Conservation (phyloP, 2,797 vertebrate genomes). For the Sarcophilus harrisii region DNA sequence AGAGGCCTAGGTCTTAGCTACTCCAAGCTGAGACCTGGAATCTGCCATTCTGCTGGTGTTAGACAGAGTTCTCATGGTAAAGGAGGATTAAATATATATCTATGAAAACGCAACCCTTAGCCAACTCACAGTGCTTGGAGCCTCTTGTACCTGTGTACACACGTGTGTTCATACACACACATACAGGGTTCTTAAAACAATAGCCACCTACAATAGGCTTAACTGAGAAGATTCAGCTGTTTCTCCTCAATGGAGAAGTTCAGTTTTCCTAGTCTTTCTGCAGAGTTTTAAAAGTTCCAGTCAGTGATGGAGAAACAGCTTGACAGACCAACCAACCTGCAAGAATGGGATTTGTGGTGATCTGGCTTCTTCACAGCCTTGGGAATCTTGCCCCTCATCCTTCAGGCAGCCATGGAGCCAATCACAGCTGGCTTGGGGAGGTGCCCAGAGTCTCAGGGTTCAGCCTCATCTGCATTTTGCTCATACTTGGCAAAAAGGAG, state of each 20-base stretch:
- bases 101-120: not conserved
- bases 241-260: not conserved
- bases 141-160: not conserved
- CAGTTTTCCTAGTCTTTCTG: not conserved
- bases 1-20: not conserved
- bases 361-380: not conserved
- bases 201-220: not conserved
- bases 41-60: not conserved
- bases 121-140: not conserved
- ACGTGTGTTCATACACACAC: not conserved
- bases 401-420: constrained; percentile 49
- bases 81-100: not conserved
- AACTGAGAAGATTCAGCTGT: constrained; percentile 18
- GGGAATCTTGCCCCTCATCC: constrained; percentile 47
- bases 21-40: not conserved
- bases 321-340: constrained; percentile 33
- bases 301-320: constrained; percentile 43
- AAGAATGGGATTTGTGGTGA: constrained; percentile 7
- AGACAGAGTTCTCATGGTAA: not conserved
- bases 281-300: constrained; percentile 1
- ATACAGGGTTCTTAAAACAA: not conserved
- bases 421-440: constrained; percentile 47
- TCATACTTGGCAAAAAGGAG: constrained; percentile 56
- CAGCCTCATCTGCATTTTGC: constrained; percentile 39
- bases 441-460: constrained; percentile 48